These are phyloP conservation scores for Chymomyza costata DNA, from an alignment of 1,140 invertebrate species.

Conservation along the genomic window DNA sequence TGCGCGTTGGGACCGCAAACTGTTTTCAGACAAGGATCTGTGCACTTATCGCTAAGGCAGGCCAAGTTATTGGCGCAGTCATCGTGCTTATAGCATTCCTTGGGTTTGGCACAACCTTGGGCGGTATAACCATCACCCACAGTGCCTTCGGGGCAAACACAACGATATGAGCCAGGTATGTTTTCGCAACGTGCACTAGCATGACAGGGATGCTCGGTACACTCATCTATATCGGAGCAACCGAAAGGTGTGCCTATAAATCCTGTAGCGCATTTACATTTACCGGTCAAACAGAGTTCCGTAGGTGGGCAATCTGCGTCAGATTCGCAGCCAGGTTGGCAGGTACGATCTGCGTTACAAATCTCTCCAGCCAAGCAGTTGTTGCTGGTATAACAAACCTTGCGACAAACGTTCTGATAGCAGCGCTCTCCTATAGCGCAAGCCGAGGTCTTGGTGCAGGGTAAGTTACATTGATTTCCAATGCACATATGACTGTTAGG, in stretches of 20 bases:
- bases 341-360: conserved; percentile 86
- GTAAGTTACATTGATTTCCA: conserved; percentile 83
- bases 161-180: conserved; percentile 86
- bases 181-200: conserved; percentile 86
- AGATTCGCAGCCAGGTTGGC: conserved; percentile 87
- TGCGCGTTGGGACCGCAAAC: conserved; percentile 84
- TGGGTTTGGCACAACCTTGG: conserved; percentile 83
- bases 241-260: conserved; percentile 82
- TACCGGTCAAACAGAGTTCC: conserved; percentile 86
- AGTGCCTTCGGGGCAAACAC: conserved; percentile 84
- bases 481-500: conserved; percentile 84
- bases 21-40: conserved; percentile 83
- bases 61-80: conserved; percentile 84
- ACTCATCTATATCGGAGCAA: conserved; percentile 88
- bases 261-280: conserved; percentile 86
- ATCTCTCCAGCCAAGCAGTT: conserved; percentile 93
- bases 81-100: conserved; percentile 81
- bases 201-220: conserved; percentile 87
- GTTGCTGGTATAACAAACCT: conserved; percentile 90
- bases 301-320: conserved; percentile 87
- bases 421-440: conserved; percentile 91
- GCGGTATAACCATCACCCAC: conserved; percentile 86
- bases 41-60: conserved; percentile 84
- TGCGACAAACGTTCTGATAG: conserved; percentile 85
- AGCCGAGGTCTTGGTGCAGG: conserved; percentile 81